A percentile compares a stretch with the other conserved stretches of the same genome.
phyloP scores from a whole-genome alignment of 2,113 vertebrate species.

The Bos javanicus region DNA sequence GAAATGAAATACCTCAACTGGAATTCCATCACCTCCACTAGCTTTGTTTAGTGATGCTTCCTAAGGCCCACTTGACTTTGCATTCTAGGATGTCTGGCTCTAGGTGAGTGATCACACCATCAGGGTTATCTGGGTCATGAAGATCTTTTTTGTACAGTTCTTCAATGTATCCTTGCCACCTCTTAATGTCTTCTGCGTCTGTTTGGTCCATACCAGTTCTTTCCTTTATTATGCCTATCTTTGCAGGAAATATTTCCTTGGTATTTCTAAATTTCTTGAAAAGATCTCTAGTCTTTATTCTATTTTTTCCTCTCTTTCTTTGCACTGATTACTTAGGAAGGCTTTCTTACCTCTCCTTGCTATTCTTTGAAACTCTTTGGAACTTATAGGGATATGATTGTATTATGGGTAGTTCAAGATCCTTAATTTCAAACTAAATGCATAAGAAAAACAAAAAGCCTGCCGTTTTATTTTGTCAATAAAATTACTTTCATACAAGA shows the following conservation, averaged over 20 bases:
- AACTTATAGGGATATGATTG: not conserved
- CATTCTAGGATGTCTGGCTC: not conserved
- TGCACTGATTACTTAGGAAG: not conserved
- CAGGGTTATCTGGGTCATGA: not conserved
- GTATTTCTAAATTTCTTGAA: not conserved
- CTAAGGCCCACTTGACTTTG: not conserved
- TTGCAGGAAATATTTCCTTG: not conserved
- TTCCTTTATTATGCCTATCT: not conserved
- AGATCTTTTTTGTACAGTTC: not conserved
- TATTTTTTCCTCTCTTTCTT: not conserved
- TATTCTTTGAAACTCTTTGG: not conserved
- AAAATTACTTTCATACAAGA: not conserved
- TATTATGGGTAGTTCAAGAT: not conserved
- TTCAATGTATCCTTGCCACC: not conserved
- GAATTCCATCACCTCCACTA: not conserved
- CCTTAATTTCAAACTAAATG: not conserved
- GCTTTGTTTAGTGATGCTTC: not conserved
- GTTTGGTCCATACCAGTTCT: not conserved
- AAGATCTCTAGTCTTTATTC: not conserved
- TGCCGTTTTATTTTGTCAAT: not conserved
- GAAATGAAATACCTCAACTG: not conserved
- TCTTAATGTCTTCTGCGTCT: not conserved
- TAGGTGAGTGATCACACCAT: not conserved
- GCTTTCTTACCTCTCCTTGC: not conserved
- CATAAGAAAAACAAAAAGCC: not conserved